phyloP scores from a whole-genome alignment of 2,888 invertebrate species.

The Nemoura dubitans region DNA sequence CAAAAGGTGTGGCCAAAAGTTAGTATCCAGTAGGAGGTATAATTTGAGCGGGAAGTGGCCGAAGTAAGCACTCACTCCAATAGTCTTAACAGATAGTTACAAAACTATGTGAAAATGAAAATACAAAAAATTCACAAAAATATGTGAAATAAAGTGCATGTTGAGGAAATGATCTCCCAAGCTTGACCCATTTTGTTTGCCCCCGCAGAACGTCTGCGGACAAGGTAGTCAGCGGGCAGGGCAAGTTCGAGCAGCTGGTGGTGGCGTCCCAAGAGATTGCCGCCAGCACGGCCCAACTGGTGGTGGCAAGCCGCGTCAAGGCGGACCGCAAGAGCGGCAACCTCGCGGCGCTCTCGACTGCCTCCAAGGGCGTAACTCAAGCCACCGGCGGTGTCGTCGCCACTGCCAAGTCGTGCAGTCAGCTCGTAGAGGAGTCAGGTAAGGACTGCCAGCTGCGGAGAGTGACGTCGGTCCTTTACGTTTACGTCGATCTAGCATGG shows the following conservation, averaged over 20 bases:
- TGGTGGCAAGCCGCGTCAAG: constrained; percentile 95
- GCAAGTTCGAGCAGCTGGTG: constrained; percentile 91
- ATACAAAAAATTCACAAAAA: no score
- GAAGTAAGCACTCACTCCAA: no score
- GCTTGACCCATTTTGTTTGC: no score
- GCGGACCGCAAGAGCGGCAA: constrained; percentile 85
- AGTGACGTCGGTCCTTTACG: no score
- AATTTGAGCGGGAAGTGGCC: no score
- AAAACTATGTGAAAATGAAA: no score
- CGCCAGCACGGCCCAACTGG: constrained; percentile 95
- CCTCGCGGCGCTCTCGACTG: constrained; percentile 81
- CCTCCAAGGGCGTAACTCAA: constrained; percentile 88
- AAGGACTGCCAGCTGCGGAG: constrained; percentile 47
- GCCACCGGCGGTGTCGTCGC: constrained; percentile 94
- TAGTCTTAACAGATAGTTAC: no score
- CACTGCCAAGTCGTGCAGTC: constrained; percentile 88
- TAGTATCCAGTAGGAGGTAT: no score
- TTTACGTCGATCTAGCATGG: no score
- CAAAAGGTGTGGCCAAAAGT: no score
- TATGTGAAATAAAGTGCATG: no score
- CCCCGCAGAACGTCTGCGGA: constrained; percentile 88
- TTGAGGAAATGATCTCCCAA: no score
- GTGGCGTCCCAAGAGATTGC: constrained; percentile 97
- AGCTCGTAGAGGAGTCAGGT: constrained; percentile 86
- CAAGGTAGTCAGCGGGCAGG: constrained; percentile 84